phyloP scores from a whole-genome alignment of 2,888 invertebrate species.

The Chelonus formosanus region DNA sequence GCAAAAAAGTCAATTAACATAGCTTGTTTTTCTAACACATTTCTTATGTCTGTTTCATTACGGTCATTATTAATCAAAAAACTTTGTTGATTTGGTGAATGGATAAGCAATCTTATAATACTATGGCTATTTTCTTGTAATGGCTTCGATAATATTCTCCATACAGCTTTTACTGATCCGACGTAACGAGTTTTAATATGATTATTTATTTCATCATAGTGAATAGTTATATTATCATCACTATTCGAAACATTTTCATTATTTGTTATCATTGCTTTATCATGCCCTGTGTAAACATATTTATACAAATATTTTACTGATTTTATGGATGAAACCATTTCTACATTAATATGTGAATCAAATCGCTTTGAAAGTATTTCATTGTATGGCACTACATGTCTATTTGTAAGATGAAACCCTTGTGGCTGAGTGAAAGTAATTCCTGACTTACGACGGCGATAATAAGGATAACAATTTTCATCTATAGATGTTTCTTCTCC shows the following conservation, averaged over 20 bases:
- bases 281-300: conserved; percentile 5
- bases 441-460: conserved; percentile 33
- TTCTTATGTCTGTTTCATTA: background rate
- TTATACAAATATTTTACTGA: conserved; percentile 3
- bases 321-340: background rate
- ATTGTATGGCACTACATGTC: conserved; percentile 5
- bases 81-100: background rate
- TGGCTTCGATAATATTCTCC: background rate
- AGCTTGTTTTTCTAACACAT: background rate
- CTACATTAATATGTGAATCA: conserved; percentile 3
- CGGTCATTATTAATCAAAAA: background rate
- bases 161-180: background rate
- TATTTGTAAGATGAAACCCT: background rate
- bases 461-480: conserved; percentile 18
- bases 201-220: background rate
- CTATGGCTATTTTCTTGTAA: background rate
- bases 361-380: background rate
- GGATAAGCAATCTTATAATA: background rate
- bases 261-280: background rate
- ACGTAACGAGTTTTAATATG: background rate
- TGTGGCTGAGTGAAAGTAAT: conserved; percentile 11
- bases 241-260: background rate
- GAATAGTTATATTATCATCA: background rate
- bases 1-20: conserved; percentile 11
- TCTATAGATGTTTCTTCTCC: conserved; percentile 37